Evolutionary conservation across 1,140 invertebrate genomes (phyloP), one percentile per base, ranked within the genome.

Genomic region (Saccostrea glomerata): DNA sequence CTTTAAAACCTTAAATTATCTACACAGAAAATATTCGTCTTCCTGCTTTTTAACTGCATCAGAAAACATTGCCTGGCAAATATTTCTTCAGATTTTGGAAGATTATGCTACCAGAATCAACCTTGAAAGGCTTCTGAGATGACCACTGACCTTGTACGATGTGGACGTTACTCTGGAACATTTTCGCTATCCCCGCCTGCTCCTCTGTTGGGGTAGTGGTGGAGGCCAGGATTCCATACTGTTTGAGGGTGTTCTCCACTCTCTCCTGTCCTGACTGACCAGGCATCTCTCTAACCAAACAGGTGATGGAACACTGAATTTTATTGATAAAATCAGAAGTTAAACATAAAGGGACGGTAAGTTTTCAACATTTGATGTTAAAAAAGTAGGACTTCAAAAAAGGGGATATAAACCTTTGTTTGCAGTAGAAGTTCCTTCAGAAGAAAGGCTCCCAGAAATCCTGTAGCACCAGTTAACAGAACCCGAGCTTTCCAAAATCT

Each of bases 381-480:
- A n/a, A n/a, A n/a, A n/a, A n/a, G n/a, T n/a, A n/a, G n/a, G n/a
- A n/a, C n/a, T n/a, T n/a, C n/a, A n/a, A n/a, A n/a, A n/a, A n/a
- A n/a, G n/a, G n/a, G 17, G n/a, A 54, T 83, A 60, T 56, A 30
- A 87, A 95, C 95, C 92, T 95, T 92, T 55, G 95, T 95, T 82
- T 92, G 86, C 56, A 93, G 82, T 7, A 96, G 89, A 54, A 95
- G 90, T 82, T 95, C 94, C 82, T 92, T 91, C 1, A 96, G 90
- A 11, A 96, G 85, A 87, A 95, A 95, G 6, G 95, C 93, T 23
- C 95, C 95, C 1, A 96, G 89, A 89, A 95, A 96, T 12, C 95
- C 95, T 2, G 95, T 95, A 11, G 93, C 93, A n/a, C 95, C 95
- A 12, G 95, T 95, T 56, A 96, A 86, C 0, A 96, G 89, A 13